phyloP scores from a whole-genome alignment of 2,113 vertebrate genomes.

The Grus americana region DNA sequence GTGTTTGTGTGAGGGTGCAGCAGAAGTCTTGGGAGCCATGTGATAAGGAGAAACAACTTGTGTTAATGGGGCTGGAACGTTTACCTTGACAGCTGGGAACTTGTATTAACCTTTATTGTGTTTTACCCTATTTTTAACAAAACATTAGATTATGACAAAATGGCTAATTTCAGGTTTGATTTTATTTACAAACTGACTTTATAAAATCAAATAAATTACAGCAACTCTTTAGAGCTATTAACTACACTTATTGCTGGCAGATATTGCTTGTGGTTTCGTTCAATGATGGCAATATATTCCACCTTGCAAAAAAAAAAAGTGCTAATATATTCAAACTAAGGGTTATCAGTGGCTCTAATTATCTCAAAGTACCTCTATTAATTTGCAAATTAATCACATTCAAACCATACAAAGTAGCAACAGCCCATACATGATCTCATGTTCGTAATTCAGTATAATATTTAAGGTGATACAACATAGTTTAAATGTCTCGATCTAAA shows the following conservation, averaged over 20 bases:
- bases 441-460: background rate
- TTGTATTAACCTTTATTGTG: background rate
- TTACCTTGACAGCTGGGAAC: background rate
- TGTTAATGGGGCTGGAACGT: background rate
- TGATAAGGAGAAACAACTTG: background rate
- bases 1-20: background rate
- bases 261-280: constrained; percentile 37
- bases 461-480: background rate
- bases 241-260: constrained; percentile 38
- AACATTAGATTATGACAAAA: background rate
- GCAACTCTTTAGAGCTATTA: constrained; percentile 37
- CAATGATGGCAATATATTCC: constrained; percentile 37
- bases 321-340: constrained; percentile 37
- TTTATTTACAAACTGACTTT: constrained; percentile 36
- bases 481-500: background rate
- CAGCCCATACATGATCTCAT: background rate
- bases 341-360: constrained; percentile 55
- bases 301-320: background rate
- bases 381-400: constrained; percentile 43
- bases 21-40: background rate
- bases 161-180: constrained; percentile 23
- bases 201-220: constrained; percentile 19
- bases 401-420: background rate
- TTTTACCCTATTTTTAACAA: background rate
- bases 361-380: constrained; percentile 38